Percentiles rank a stretch among this genome's conserved stretches.
Conservation (phyloP, 2,888 invertebrate genomes). For the Subacronicta megacephala region DNA sequence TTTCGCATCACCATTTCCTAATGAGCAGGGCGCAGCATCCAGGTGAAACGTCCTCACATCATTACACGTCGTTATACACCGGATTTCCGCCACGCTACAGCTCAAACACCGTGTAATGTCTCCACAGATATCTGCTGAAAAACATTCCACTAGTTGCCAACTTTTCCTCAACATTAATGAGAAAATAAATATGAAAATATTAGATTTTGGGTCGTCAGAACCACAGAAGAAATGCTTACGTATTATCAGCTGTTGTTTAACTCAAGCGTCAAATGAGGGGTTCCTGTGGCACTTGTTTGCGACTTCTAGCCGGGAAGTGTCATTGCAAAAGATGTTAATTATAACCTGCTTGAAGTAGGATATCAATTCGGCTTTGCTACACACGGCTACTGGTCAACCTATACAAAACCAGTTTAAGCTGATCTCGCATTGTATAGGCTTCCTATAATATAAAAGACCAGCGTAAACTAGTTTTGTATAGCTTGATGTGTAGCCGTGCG, state of each 20-base stretch:
- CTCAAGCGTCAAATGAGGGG: conserved; percentile 30
- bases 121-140: conserved; percentile 43
- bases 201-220: conserved; percentile 12
- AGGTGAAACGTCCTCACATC: conserved; percentile 87
- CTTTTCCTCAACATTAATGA: conserved; percentile 32
- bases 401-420: no score
- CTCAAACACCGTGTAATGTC: conserved; percentile 80
- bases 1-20: conserved; percentile 66
- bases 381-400: no score
- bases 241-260: conserved; percentile 28
- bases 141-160: conserved; percentile 49
- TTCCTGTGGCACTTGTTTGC: conserved; percentile 29
- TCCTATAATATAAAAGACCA: no score
- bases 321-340: no score
- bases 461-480: no score
- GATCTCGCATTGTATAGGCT: no score
- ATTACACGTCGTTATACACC: conserved; percentile 78
- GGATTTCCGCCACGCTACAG: conserved; percentile 79
- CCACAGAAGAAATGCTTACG: conserved; percentile 24
- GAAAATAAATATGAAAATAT: conserved; percentile 42
- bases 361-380: no score
- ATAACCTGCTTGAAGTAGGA: no score
- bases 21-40: conserved; percentile 73
- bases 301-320: not conserved
- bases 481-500: no score